Conservation (phyloP, 2,113 vertebrate genomes). For the Gambusia affinis region DNA sequence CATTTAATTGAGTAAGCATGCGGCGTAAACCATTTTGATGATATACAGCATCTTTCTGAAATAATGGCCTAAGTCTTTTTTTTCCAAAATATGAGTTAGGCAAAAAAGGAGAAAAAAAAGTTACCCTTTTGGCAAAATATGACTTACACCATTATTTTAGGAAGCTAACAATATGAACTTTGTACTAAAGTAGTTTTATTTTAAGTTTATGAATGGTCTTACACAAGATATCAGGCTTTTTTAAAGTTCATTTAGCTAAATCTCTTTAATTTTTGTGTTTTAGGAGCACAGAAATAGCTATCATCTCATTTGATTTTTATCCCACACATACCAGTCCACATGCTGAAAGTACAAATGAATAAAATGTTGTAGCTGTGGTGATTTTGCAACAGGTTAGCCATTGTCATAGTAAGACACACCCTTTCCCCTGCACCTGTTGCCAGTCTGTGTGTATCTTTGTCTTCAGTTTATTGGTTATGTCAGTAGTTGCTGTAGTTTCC, state of each 20-base stretch:
- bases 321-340: neutral
- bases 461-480: constrained; percentile 2
- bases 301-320: constrained; percentile 13
- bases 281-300: neutral
- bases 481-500: neutral
- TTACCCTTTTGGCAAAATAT: no score
- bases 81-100: no score
- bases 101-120: no score
- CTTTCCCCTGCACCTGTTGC: constrained; percentile 47
- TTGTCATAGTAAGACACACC: neutral
- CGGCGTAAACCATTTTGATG: neutral
- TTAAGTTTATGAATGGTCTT: neutral
- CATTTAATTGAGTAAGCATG: constrained; percentile 20
- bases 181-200: neutral
- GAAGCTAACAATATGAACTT: neutral
- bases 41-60: no score
- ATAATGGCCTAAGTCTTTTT: no score
- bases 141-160: no score
- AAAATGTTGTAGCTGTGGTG: neutral
- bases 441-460: constrained; percentile 7
- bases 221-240: neutral
- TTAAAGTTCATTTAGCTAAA: neutral
- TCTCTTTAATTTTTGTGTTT: neutral
- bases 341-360: constrained; percentile 4
- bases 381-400: neutral